Evolutionary conservation across 1,140 invertebrate genomes (phyloP).

Genomic region (Odontomachus brunneus): DNA sequence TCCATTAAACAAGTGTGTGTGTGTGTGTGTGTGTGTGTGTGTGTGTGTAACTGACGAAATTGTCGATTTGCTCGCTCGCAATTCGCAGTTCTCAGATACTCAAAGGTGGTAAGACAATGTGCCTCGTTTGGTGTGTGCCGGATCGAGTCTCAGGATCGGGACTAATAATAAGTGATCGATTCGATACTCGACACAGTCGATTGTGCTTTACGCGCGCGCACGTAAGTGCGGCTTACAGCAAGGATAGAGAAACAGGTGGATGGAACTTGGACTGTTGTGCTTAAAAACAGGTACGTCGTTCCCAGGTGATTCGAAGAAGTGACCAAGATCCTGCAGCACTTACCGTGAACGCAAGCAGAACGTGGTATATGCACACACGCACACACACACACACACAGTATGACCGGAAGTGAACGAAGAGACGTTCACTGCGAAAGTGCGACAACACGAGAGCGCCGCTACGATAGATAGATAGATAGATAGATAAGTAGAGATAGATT

Average conservation of each 20-base stretch:
- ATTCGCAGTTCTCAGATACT: too few species aligned
- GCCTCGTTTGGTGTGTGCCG: not conserved
- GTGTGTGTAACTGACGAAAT: not conserved
- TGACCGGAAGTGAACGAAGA: conserved; percentile 8
- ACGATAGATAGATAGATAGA: not conserved
- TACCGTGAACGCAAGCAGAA: conserved; percentile 54
- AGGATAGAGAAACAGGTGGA: not conserved
- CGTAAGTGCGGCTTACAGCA: conserved; percentile 20
- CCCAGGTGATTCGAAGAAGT: not conserved
- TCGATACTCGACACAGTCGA: conserved; percentile 3
- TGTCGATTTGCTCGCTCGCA: too few species aligned
- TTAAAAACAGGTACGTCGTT: not conserved
- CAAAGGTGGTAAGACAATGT: too few species aligned
- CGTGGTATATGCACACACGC: conserved; percentile 1
- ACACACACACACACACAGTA: not conserved
- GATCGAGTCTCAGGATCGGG: conserved; percentile 24
- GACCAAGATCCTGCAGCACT: conserved; percentile 53
- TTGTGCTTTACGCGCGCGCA: conserved; percentile 51
- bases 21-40: too few species aligned
- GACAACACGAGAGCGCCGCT: not conserved
- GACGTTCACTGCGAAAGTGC: not conserved
- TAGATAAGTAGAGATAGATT: not conserved
- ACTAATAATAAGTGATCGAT: not conserved
- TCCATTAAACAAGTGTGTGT: too few species aligned
- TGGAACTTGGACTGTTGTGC: not conserved